Base-by-base conservation (phyloP, 2,888 invertebrate genomes). In the Resseliella maxima region DNA sequence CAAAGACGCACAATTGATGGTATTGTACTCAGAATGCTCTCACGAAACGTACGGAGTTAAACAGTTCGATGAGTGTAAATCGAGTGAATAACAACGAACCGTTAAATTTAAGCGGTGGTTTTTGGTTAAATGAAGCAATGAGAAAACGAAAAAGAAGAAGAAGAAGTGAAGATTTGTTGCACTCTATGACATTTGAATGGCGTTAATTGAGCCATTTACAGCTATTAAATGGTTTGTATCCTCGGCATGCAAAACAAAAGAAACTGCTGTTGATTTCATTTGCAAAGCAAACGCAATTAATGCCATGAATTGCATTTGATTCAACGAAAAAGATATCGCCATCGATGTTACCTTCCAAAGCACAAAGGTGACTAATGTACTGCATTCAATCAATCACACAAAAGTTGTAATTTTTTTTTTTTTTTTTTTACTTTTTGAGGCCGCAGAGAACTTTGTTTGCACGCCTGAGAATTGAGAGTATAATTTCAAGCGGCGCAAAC, bases 1-100 rank as follows among this genome's bases (percentile, higher is more conserved):
- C 46, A 41, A 15, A 10, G 35, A 72, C 31, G 31, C 72, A 31
- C 72, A 27, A 72, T 50, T 72, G 27, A 3, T 72, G 31, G 31
- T 72, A 72, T 72, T 72, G 72, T 72, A 5, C 31, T 6, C 59
- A 12, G 6, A 41, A 8, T 41, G 59, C 72, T 31, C 72, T 31
- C 72, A 72, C 72, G 72, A 31, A n/a, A 31, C 31, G 72, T 72
- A 3, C 31, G 27, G 2, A 27, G 6, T 24, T 50, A 59, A 59
- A 59, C 59, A 72, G 8, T 72, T 72, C 72, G 72, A 72, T 72
- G 72, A 35, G 21, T 59, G n/a, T 12, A 72, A 72, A 72, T 72
- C 35, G 72, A 35, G 72, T 18, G 72, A 31, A 59, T 5, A 59
- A 72, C 59, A 59, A 59, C 5, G 21, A 50, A 2, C 72, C 72